phyloP scores from a whole-genome alignment of 2,888 invertebrate species.

The Drosophila prostipennis region DNA sequence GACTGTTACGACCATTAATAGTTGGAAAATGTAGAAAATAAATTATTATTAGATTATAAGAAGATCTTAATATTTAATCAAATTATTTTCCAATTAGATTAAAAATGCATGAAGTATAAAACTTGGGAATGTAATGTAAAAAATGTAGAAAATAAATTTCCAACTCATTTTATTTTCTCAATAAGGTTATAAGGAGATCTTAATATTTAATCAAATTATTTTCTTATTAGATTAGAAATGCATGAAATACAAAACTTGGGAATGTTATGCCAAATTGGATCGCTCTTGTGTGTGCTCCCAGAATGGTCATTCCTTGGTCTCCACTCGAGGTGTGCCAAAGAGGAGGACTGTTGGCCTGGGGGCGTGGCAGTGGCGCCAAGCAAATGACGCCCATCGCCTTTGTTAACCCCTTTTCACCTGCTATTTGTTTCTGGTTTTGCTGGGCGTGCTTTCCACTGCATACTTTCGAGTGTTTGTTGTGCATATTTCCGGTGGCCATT shows the following conservation, averaged over 20 bases:
- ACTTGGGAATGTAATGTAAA: too few relatives aligned
- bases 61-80: background rate
- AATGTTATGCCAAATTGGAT: conserved; percentile 25
- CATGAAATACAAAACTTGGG: background rate
- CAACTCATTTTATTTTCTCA: too few relatives aligned
- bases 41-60: too few relatives aligned
- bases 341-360: background rate
- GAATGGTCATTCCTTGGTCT: conserved; percentile 38
- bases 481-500: conserved; percentile 67
- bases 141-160: too few relatives aligned
- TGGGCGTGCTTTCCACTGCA: conserved; percentile 37
- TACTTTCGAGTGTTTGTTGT: conserved; percentile 58
- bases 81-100: too few relatives aligned
- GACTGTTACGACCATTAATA: background rate
- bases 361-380: conserved; percentile 38
- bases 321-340: conserved; percentile 16
- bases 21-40: too few relatives aligned
- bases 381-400: conserved; percentile 43
- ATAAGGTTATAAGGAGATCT: background rate
- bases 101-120: too few relatives aligned
- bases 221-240: too few relatives aligned
- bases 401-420: conserved; percentile 20
- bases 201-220: background rate
- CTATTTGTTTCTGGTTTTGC: conserved; percentile 24
- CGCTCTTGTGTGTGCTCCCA: conserved; percentile 10